Evolutionary conservation across 2,797 vertebrate genomes (phyloP).

Genomic region (Alcedo atthis): DNA sequence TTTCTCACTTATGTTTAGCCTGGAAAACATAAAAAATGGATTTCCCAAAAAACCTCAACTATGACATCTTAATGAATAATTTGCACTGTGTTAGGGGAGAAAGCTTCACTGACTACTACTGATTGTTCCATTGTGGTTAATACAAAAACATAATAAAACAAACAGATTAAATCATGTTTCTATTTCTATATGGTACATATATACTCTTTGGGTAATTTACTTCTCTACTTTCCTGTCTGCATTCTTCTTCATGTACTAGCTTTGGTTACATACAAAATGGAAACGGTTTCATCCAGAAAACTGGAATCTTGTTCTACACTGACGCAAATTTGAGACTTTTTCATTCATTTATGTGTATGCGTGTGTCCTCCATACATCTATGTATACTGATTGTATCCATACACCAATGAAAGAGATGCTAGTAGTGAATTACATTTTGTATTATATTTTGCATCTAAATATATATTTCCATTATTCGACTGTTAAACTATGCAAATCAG

Average conservation of each 20-base stretch:
- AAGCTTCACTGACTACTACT: not conserved
- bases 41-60: not conserved
- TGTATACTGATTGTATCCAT: not conserved
- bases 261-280: not conserved
- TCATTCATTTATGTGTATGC: too few species aligned
- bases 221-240: not conserved
- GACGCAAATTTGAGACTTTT: not conserved
- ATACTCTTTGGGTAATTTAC: not conserved
- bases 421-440: not conserved
- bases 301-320: not conserved
- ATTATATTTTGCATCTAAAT: not conserved
- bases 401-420: not conserved
- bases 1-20: not conserved
- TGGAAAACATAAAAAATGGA: not conserved
- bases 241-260: not conserved
- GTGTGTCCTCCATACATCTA: not conserved
- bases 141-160: not conserved
- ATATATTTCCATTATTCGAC: not conserved
- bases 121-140: not conserved
- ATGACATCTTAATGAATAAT: not conserved
- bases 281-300: not conserved
- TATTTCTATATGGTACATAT: not conserved
- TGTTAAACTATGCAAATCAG: constrained; percentile 51
- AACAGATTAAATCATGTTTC: not conserved
- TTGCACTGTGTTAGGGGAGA: not conserved